Evolutionary conservation across 2,797 vertebrate species (phyloP).

Genomic region (Rallus crepitans): DNA sequence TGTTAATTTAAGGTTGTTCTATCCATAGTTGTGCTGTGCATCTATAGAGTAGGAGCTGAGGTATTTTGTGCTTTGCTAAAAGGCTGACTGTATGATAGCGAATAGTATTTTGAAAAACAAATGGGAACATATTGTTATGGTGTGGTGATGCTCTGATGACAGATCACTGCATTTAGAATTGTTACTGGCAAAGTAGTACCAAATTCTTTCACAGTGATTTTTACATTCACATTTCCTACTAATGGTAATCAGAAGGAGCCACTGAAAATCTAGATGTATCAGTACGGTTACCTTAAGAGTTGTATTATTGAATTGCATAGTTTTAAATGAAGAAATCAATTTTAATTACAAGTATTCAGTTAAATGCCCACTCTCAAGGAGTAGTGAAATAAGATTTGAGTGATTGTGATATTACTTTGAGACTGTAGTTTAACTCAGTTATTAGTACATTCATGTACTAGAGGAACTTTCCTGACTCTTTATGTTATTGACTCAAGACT

Average conservation of each 20-base stretch:
- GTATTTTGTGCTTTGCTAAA: neutral
- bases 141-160: neutral
- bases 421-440: neutral
- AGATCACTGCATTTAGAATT: neutral
- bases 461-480: neutral
- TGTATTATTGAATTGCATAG: neutral
- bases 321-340: neutral
- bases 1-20: neutral
- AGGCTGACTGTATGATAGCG: neutral
- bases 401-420: neutral
- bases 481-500: neutral
- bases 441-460: neutral
- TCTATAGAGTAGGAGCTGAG: neutral
- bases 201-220: neutral
- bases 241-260: neutral
- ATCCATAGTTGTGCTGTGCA: neutral
- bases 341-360: neutral
- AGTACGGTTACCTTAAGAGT: neutral
- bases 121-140: accelerated
- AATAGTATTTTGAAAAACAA: neutral
- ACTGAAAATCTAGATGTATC: neutral
- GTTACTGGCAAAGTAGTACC: neutral
- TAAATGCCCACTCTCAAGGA: neutral
- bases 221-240: neutral
- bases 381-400: neutral